phyloP scores from a whole-genome alignment of 2,888 invertebrate species.

The Apoderus coryli region DNA sequence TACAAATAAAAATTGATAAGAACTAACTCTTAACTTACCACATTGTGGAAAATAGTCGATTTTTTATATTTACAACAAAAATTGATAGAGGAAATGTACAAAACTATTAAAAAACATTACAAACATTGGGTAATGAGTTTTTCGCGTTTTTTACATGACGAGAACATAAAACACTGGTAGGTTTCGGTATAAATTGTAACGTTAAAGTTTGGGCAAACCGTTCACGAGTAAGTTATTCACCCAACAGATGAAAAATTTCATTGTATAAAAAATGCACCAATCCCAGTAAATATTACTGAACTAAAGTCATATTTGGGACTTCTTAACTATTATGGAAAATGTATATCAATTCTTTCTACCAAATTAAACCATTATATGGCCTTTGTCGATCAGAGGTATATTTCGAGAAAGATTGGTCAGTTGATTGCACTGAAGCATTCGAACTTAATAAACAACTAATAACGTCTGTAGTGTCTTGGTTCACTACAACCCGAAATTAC shows the following conservation, averaged over 20 bases:
- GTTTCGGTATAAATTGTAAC: no score
- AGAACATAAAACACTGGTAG: no score
- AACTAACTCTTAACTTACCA: no score
- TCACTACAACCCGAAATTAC: slow-evolving; percentile 16
- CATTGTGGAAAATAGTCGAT: no score
- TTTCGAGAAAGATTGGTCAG: slow-evolving; percentile 15
- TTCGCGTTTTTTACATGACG: no score
- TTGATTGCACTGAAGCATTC: slow-evolving; percentile 15
- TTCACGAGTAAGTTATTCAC: no score
- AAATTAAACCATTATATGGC: slow-evolving; percentile 13
- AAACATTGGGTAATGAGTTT: no score
- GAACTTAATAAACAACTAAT: slow-evolving; percentile 16
- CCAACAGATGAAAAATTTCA: slow-evolving; percentile 11
- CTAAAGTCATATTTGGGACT: slow-evolving; percentile 14
- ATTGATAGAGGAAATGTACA: no score
- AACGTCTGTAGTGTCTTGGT: slow-evolving; percentile 13
- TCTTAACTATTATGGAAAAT: slow-evolving; percentile 15
- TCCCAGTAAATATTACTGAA: slow-evolving; percentile 12
- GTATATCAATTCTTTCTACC: slow-evolving; percentile 13
- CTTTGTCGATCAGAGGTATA: slow-evolving; percentile 5
- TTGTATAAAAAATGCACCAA: slow-evolving; percentile 11
- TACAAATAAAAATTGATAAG: no score
- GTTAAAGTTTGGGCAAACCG: no score
- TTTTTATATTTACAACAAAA: no score
- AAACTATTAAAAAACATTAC: no score